Evolutionary conservation across 2,113 vertebrate species (phyloP).

Genomic region (Peromyscus maniculatus): DNA sequence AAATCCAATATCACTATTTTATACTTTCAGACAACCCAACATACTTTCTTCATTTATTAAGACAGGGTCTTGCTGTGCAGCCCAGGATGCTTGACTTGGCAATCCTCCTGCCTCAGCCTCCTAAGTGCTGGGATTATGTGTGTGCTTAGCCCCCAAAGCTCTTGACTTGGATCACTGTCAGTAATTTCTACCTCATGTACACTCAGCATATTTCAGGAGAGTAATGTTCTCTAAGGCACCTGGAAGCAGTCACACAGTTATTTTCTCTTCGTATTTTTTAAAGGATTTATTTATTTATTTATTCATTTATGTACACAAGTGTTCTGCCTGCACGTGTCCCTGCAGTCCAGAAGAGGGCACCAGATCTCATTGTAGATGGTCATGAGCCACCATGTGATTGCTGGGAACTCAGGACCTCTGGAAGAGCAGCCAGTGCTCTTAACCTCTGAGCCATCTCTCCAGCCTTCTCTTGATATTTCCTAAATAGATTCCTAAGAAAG

Average conservation of each 20-base stretch:
- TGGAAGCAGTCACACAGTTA: neutral
- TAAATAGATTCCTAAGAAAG: conserved; percentile 46
- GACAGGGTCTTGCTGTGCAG: neutral
- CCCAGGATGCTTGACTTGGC: neutral
- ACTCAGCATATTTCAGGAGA: neutral
- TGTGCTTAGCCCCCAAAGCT: neutral
- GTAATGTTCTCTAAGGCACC: neutral
- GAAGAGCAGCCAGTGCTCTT: no score
- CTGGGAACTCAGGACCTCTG: no score
- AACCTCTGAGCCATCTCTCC: no score
- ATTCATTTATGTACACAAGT: neutral
- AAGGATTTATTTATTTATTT: no score
- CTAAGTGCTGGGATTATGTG: neutral
- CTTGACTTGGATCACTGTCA: neutral
- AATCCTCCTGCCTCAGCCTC: neutral
- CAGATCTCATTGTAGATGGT: no score
- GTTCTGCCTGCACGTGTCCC: no score
- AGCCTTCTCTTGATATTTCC: neutral
- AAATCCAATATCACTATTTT: neutral
- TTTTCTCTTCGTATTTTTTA: neutral
- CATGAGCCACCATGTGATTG: no score
- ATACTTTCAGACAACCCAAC: neutral
- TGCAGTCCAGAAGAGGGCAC: no score
- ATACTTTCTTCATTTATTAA: neutral
- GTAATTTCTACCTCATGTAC: neutral